A percentile compares a stretch with the other conserved stretches of the same genome.
These are phyloP conservation scores for Clytia hemisphaerica DNA, from an alignment of 30 jellyfish, hydroid and myxozoan genomes.

Conservation along the genomic window DNA sequence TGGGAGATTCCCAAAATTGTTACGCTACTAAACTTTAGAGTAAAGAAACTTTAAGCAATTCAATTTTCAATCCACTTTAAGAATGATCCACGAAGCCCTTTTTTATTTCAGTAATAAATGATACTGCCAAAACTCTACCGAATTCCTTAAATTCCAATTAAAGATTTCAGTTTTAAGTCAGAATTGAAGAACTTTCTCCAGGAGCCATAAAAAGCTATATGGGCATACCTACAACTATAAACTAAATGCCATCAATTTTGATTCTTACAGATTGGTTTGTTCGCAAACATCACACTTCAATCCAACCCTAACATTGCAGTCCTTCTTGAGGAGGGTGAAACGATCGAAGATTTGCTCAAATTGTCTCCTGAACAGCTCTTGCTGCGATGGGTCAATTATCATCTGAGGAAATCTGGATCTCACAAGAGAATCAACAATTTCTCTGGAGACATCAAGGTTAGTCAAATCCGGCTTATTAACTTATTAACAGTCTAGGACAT, in stretches of 20 bases:
- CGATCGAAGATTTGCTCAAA: slow-evolving; percentile 30
- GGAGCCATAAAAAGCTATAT: no score
- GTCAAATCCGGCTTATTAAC: not conserved
- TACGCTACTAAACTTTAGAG: no score
- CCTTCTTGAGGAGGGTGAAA: slow-evolving; percentile 51
- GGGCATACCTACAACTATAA: no score
- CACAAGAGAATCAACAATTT: slow-evolving; percentile 22
- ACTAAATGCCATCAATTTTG: not conserved
- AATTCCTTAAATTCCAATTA: no score
- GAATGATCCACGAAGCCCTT: no score
- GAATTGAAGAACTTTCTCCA: no score
- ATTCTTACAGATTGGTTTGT: slow-evolving; percentile 44
- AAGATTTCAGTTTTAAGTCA: no score
- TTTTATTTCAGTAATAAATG: no score
- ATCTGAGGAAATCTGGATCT: slow-evolving; percentile 47
- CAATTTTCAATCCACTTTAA: no score
- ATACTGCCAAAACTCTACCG: no score
- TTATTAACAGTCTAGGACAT: not conserved
- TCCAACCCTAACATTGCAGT: slow-evolving; percentile 20
- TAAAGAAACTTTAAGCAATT: no score
- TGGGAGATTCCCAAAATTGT: no score
- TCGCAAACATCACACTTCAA: slow-evolving; percentile 30
- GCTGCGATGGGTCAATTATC: slow-evolving; percentile 70
- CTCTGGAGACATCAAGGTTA: slow-evolving; percentile 18
- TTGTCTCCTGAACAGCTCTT: slow-evolving; percentile 58